Conservation (phyloP, 2,113 vertebrate genomes). For the Platanista minor region DNA sequence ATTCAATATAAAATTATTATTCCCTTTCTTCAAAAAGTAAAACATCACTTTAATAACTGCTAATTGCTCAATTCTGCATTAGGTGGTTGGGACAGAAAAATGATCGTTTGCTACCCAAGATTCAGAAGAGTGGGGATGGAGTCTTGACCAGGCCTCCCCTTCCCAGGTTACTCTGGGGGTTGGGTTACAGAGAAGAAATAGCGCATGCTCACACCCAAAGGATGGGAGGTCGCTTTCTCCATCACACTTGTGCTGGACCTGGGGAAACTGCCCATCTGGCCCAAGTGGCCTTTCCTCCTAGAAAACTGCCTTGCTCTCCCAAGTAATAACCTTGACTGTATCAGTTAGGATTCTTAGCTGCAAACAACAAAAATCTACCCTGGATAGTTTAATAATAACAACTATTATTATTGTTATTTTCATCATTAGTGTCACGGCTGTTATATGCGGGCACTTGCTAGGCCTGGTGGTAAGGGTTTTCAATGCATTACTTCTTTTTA, state of each 20-base stretch:
- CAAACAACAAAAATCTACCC: neutral
- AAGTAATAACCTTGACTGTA: neutral
- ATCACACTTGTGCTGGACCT: neutral
- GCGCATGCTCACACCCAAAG: neutral
- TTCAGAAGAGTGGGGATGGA: neutral
- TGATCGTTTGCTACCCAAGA: neutral
- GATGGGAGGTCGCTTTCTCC: neutral
- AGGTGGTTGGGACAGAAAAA: neutral
- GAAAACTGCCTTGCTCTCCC: neutral
- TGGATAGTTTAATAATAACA: neutral
- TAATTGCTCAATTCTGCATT: neutral
- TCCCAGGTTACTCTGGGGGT: neutral
- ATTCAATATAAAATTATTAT: neutral
- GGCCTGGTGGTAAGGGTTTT: neutral
- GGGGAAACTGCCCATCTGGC: neutral
- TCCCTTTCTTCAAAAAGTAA: neutral
- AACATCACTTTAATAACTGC: neutral
- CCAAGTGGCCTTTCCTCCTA: neutral
- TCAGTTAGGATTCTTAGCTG: neutral
- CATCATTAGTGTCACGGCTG: too few species aligned
- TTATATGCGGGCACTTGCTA: too few species aligned
- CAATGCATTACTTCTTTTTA: neutral
- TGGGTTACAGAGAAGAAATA: neutral
- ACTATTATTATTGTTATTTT: neutral
- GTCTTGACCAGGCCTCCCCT: neutral